Evolutionary conservation across 2,113 vertebrate genomes (phyloP).

Genomic region (Thermophis baileyi): DNA sequence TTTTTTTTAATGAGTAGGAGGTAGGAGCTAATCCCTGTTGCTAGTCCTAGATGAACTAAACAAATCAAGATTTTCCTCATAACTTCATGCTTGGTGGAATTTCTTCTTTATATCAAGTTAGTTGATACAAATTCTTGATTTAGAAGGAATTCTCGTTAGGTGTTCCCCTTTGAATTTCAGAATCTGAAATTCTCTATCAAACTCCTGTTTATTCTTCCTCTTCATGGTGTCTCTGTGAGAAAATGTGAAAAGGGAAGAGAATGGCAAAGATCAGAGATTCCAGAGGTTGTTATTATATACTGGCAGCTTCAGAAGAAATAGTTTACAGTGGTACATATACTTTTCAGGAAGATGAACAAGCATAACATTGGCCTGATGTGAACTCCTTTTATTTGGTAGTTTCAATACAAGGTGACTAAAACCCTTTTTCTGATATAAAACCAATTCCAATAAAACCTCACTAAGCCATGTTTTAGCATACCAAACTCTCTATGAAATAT

Average conservation of each 20-base stretch:
- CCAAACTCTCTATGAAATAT: not conserved
- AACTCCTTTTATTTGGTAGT: not conserved
- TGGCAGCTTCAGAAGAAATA: not conserved
- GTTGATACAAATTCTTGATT: not conserved
- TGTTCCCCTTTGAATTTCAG: not conserved
- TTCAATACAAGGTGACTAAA: too few species aligned
- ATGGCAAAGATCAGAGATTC: not conserved
- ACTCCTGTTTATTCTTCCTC: not conserved
- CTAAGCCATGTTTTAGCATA: not conserved
- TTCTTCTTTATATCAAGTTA: not conserved
- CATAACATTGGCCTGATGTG: not conserved
- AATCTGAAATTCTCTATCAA: not conserved
- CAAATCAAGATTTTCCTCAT: not conserved
- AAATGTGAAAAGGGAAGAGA: not conserved
- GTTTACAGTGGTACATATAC: not conserved
- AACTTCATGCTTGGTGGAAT: not conserved
- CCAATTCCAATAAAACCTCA: not conserved
- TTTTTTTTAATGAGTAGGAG: not conserved
- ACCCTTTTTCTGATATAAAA: not conserved
- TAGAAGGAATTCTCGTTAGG: not conserved
- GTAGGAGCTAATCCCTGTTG: not conserved
- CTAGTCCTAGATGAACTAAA: not conserved
- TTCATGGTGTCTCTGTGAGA: not conserved
- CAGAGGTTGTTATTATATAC: not conserved
- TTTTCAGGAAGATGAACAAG: not conserved